Evolutionary conservation across 2,888 invertebrate genomes (phyloP), one percentile per base, ranked within the genome.

Genomic region (Thelaira solivaga): DNA sequence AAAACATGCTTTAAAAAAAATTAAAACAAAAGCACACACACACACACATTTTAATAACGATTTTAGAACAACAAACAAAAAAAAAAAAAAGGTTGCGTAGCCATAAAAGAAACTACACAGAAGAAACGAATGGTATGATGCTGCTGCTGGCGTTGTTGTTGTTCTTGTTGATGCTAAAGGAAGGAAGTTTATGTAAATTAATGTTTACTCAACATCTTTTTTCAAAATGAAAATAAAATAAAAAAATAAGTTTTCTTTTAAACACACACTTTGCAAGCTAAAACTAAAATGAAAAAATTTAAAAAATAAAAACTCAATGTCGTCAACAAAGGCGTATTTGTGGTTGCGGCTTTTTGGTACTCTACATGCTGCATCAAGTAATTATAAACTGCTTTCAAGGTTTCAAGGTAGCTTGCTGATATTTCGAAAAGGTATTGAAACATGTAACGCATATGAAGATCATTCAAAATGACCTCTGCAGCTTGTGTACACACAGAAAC

Each of bases 131-230:
- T n/a, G n/a, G n/a, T n/a, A n/a, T 47, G 34, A 18, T 36, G 31
- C 16, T 34, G 51, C 6, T 68, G 69, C 36, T 26, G 26, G 43
- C 45, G 59, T 26, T 57, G 47, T 24, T 45, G 29, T 34, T 69
- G 45, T 74, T 43, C 6, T 51, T 53, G 72, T 31, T 55, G 34
- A 55, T 68, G 68, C 62, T 53, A 72, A 73, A 85, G 80, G 80
- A 88, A 87, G 87, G n/a, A n/a, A n/a, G n/a, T n/a, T 88, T 88
- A 88, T 88, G 88, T 86, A 88, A 88, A 88, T 88, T 86, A 88
- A 86, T 88, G 88, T 88, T 88, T 88, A 86, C 85, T 88, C 87
- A 88, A 88, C 88, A 86, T 86, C 85, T 85, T 87, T 86, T 84
- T 51, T 62, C 43, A 34, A 69, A 74, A 72, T 67, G 55, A 45